A percentile compares a stretch with the other conserved stretches of the same genome.
Evolutionary conservation across 2,113 vertebrate species (phyloP).

Genomic region (Triplophysa dalaica): DNA sequence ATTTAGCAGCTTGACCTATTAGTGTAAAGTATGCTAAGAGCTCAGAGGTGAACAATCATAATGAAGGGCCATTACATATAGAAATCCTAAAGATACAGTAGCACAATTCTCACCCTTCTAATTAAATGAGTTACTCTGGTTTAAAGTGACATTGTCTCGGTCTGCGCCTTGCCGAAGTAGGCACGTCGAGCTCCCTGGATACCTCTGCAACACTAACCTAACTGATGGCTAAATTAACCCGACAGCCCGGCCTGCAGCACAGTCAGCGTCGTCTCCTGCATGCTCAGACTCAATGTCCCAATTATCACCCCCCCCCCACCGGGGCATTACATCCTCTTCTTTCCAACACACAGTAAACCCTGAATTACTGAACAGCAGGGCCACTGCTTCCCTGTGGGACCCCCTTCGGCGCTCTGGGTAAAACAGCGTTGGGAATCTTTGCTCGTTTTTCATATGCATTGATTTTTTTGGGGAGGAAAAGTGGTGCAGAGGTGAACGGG

Average conservation of each 20-base stretch:
- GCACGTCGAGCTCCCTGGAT: background rate
- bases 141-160: background rate
- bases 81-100: no score
- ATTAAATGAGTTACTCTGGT: background rate
- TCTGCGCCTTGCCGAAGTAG: background rate
- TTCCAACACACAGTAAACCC: background rate
- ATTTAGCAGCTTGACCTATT: no score
- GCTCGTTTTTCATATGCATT: conserved; percentile 53
- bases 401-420: conserved; percentile 48
- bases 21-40: no score
- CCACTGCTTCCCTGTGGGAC: conserved; percentile 22
- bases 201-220: conserved; percentile 2
- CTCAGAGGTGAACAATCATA: no score
- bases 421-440: conserved; percentile 54
- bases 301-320: conserved; percentile 27
- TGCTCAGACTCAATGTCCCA: conserved; percentile 37
- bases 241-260: background rate
- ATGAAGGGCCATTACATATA: no score
- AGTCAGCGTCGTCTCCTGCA: conserved; percentile 19
- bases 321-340: conserved; percentile 19
- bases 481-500: conserved; percentile 24
- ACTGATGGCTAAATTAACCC: conserved; percentile 36
- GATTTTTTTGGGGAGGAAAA: conserved; percentile 54
- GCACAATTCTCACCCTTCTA: background rate
- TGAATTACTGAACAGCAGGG: conserved; percentile 41